A percentile compares a stretch with the other conserved stretches of the same genome.
Evolutionary conservation across 2,797 vertebrate genomes (phyloP).

Genomic region (Enteromius viviparus): DNA sequence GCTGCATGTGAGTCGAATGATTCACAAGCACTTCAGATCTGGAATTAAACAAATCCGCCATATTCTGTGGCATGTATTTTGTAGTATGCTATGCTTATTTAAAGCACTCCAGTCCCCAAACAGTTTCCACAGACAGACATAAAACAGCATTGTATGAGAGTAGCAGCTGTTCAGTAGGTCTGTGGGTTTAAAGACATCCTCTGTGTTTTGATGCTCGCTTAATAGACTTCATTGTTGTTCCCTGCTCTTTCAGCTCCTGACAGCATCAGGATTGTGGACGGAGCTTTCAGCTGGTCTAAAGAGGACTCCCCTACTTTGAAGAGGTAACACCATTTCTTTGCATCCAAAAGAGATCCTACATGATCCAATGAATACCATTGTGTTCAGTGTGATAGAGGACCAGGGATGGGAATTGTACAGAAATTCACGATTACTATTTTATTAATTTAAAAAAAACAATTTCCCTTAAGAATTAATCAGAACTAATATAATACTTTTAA

Average conservation of each 20-base stretch:
- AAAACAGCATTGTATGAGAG: background rate
- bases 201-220: conserved; percentile 29
- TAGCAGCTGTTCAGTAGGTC: background rate
- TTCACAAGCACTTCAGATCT: background rate
- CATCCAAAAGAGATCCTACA: background rate
- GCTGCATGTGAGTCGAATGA: conserved; percentile 74
- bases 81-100: background rate
- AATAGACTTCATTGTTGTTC: conserved; percentile 25
- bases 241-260: conserved; percentile 71
- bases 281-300: conserved; percentile 91
- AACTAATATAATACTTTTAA: background rate
- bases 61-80: background rate
- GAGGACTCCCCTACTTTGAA: conserved; percentile 81
- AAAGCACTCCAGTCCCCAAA: background rate
- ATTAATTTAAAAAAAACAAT: background rate
- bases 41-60: background rate
- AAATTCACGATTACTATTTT: background rate
- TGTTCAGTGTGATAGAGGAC: background rate
- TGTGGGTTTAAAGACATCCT: conserved; percentile 6
- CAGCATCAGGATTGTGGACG: conserved; percentile 83
- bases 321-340: conserved; percentile 72
- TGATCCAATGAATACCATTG: background rate
- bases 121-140: background rate
- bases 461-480: background rate
- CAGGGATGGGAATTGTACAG: background rate